These are phyloP conservation scores for Eleutherodactylus coqui DNA, from an alignment of 2,797 vertebrate species.

Conservation along the genomic window DNA sequence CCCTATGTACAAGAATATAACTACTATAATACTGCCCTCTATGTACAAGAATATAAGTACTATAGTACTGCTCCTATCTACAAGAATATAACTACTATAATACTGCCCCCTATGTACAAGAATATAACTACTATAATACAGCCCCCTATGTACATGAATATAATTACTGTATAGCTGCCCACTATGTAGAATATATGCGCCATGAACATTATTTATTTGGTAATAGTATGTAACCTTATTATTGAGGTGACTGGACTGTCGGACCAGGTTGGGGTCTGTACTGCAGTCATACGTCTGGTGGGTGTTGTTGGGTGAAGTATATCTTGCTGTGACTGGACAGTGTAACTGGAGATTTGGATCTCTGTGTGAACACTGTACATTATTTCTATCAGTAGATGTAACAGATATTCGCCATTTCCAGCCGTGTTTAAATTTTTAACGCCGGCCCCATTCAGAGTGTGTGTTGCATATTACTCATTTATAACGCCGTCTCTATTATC, in stretches of 20 bases:
- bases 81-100: slow-evolving; percentile 10
- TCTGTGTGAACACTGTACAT: not conserved
- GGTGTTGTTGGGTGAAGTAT: not conserved
- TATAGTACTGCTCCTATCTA: not conserved
- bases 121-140: slow-evolving; percentile 9
- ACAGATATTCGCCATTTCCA: slow-evolving; percentile 13
- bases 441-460: not conserved
- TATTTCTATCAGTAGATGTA: slow-evolving; percentile 7
- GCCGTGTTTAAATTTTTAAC: slow-evolving; percentile 28
- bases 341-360: not conserved
- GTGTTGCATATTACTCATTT: slow-evolving; percentile 10
- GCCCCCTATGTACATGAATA: not conserved
- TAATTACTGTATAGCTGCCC: not conserved
- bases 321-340: not conserved
- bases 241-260: too few species aligned
- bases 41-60: slow-evolving; percentile 16
- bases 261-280: too few species aligned
- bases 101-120: not conserved
- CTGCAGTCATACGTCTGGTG: not conserved
- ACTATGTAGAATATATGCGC: not conserved
- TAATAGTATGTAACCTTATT: too few species aligned
- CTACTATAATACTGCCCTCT: slow-evolving; percentile 7
- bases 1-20: not conserved
- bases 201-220: too few species aligned
- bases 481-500: not conserved